Conservation (phyloP, 2,113 vertebrate species). For the Pampusana beccarii region DNA sequence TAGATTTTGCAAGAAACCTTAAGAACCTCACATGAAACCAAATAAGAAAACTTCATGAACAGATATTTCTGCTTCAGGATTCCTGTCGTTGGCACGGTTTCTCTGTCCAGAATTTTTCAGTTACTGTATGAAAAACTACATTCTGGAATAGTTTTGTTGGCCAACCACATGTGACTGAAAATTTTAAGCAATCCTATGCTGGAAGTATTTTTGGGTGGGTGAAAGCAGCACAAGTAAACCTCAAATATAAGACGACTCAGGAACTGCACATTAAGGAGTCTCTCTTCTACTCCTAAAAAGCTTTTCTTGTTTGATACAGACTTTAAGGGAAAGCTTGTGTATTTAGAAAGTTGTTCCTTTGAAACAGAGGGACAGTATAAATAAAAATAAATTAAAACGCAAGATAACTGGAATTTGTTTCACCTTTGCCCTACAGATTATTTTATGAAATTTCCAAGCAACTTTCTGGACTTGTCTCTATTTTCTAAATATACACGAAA, state of each 20-base stretch:
- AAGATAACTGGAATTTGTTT: background rate
- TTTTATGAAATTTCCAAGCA: background rate
- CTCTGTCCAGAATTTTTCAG: background rate
- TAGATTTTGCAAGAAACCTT: background rate
- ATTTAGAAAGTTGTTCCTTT: background rate
- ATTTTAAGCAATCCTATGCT: background rate
- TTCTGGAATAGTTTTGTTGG: background rate
- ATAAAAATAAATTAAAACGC: background rate
- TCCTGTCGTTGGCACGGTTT: background rate
- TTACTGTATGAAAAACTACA: background rate
- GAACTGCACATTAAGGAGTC: background rate
- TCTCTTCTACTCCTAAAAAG: background rate
- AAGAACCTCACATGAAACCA: background rate
- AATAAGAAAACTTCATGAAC: background rate
- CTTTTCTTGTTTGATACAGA: background rate
- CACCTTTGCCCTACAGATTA: background rate
- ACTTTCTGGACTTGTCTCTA: background rate
- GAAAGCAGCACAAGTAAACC: background rate
- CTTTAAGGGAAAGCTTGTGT: background rate
- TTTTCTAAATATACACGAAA: background rate
- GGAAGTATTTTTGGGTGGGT: background rate
- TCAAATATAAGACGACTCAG: background rate
- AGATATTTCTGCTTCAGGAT: background rate
- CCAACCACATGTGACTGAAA: background rate
- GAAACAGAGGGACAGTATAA: background rate